Conservation (phyloP, 2,797 vertebrate species). For the Gymnopithys bicolor region DNA sequence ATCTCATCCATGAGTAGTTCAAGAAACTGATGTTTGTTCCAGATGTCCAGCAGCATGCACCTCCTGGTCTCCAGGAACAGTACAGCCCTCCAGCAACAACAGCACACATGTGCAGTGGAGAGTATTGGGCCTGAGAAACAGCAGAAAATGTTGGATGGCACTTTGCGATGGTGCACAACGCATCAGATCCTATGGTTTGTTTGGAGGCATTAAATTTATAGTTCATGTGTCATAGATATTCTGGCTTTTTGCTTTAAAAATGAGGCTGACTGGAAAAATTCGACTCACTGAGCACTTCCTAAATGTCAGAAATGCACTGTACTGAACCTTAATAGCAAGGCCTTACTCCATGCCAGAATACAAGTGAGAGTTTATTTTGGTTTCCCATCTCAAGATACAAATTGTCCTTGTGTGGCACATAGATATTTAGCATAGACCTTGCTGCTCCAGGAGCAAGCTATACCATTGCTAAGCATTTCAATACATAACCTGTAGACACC, state of each 20-base stretch:
- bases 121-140: neutral
- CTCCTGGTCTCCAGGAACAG: neutral
- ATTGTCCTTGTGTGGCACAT: neutral
- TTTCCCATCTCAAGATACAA: neutral
- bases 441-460: neutral
- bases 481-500: neutral
- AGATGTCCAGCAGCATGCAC: neutral
- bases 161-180: neutral
- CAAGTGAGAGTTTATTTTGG: neutral
- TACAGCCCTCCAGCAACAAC: conserved; percentile 9
- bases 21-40: neutral
- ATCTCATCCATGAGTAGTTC: neutral
- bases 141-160: neutral
- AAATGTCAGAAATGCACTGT: neutral
- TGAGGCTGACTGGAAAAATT: neutral
- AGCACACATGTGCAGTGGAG: fast-evolving
- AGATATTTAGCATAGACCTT: neutral
- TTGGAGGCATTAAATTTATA: fast-evolving
- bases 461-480: neutral
- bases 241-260: neutral
- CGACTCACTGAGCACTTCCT: neutral
- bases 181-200: neutral
- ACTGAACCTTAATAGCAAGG: neutral
- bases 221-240: neutral
- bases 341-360: neutral